phyloP scores from a whole-genome alignment of 1,140 invertebrate species.

The Drosophila tropicalis region DNA sequence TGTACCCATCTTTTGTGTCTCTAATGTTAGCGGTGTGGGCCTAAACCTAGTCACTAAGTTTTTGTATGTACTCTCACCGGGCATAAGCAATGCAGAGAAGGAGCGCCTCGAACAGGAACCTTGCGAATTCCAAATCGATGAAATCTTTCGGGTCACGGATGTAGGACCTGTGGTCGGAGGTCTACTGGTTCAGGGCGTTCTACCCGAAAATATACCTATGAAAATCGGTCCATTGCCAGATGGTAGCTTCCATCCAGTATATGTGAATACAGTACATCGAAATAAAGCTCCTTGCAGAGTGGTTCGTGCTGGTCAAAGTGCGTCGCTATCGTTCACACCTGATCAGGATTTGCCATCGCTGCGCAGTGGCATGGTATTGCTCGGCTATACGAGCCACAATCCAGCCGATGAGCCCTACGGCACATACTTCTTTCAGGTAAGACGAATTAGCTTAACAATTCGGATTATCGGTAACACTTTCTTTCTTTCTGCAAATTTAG shows the following conservation, averaged over 20 bases:
- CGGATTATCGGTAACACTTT: no score
- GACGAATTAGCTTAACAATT: background rate
- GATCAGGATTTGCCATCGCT: conserved; percentile 85
- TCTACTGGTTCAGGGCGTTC: conserved; percentile 91
- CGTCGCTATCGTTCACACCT: conserved; percentile 91
- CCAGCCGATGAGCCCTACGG: conserved; percentile 85
- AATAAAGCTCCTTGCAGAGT: conserved; percentile 94
- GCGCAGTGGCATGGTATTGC: conserved; percentile 93
- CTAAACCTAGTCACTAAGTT: conserved; percentile 92
- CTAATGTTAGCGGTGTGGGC: conserved; percentile 95
- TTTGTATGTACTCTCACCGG: conserved; percentile 89
- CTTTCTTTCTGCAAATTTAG: conserved; percentile 84
- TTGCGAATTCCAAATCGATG: conserved; percentile 96
- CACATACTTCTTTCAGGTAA: conserved; percentile 91
- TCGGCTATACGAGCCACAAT: conserved; percentile 83
- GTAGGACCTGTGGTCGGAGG: conserved; percentile 95
- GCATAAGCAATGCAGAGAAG: conserved; percentile 87
- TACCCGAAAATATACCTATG: conserved; percentile 89
- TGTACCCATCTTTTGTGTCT: conserved; percentile 96
- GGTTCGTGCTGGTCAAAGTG: conserved; percentile 95
- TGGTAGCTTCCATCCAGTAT: conserved; percentile 91
- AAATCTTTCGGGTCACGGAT: conserved; percentile 92
- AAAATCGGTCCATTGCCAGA: conserved; percentile 91
- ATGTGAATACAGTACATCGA: conserved; percentile 93
- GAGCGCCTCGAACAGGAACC: conserved; percentile 90